These are phyloP conservation scores for Eristalis arbustorum DNA, from an alignment of 2,888 invertebrate species.

Conservation along the genomic window DNA sequence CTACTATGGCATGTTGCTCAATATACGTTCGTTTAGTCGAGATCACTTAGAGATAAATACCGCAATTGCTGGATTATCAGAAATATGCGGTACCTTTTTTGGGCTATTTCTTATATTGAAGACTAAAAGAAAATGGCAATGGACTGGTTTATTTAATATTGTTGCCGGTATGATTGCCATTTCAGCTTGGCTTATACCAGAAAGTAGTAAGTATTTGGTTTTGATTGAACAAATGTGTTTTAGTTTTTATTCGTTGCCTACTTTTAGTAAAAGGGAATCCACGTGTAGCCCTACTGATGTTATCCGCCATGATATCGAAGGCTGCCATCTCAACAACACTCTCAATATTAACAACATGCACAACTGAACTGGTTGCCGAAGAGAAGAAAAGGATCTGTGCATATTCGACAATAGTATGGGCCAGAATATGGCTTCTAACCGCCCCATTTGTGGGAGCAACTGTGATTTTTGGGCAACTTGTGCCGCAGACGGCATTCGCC, in stretches of 20 bases:
- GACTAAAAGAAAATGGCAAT: conserved; percentile 79
- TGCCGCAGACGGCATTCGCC: conserved; percentile 79
- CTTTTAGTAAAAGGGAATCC: conserved; percentile 75
- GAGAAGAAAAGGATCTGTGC: conserved; percentile 79
- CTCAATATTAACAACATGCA: conserved; percentile 80
- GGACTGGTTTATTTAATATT: conserved; percentile 79
- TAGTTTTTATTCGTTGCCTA: too few relatives aligned
- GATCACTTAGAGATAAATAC: conserved; percentile 80
- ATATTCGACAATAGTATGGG: conserved; percentile 80
- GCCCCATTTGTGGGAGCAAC: conserved; percentile 80
- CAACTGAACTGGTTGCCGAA: conserved; percentile 78
- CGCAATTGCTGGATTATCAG: conserved; percentile 79
- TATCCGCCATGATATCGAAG: conserved; percentile 80
- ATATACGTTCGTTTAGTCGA: conserved; percentile 80
- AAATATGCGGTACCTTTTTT: conserved; percentile 79
- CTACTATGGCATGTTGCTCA: conserved; percentile 81
- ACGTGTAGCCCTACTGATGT: conserved; percentile 78
- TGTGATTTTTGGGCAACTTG: conserved; percentile 78
- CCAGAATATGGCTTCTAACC: conserved; percentile 79
- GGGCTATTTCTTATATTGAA: conserved; percentile 78
- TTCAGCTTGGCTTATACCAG: conserved; percentile 79
- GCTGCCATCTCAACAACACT: conserved; percentile 80
- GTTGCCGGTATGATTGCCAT: conserved; percentile 78
- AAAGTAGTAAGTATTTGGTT: conserved; percentile 73
- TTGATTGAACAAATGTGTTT: too few relatives aligned